A percentile compares a stretch with the other conserved stretches of the same genome.
Conservation (phyloP, 2,797 vertebrate species). For the Spheniscus humboldti region DNA sequence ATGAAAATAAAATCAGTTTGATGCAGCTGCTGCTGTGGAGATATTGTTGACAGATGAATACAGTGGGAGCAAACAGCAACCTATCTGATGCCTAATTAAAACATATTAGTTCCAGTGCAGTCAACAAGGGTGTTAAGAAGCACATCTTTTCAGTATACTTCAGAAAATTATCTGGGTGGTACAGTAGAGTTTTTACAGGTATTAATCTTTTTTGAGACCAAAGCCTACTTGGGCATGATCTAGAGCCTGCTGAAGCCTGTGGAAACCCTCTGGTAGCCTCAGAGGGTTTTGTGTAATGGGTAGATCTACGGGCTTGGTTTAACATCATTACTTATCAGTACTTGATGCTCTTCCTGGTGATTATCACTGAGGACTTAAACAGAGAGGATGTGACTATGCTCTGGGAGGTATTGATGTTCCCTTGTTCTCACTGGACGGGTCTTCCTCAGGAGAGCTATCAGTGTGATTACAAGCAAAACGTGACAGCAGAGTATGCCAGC, state of each 20-base stretch:
- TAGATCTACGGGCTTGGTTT: background rate
- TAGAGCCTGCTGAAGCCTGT: background rate
- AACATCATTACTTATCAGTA: background rate
- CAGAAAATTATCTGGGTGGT: background rate
- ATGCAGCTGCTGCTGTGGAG: background rate
- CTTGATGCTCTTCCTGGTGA: background rate
- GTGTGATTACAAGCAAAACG: background rate
- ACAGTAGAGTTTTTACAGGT: background rate
- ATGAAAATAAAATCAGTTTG: background rate
- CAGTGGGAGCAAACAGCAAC: background rate
- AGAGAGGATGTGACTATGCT: background rate
- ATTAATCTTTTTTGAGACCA: background rate
- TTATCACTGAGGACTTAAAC: background rate
- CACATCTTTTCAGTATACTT: background rate
- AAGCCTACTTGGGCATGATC: background rate
- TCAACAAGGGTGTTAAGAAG: background rate
- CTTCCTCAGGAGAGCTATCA: background rate
- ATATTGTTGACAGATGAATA: background rate
- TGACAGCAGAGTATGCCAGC: background rate
- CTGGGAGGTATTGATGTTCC: background rate
- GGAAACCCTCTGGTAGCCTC: background rate
- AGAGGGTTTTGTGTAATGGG: background rate
- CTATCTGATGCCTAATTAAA: conserved; percentile 31
- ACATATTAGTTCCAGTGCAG: background rate
- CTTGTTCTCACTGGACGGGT: background rate